A percentile compares a stretch with the other conserved stretches of the same genome.
Evolutionary conservation across 2,113 vertebrate species (phyloP).

Genomic region (Prinia subflava): DNA sequence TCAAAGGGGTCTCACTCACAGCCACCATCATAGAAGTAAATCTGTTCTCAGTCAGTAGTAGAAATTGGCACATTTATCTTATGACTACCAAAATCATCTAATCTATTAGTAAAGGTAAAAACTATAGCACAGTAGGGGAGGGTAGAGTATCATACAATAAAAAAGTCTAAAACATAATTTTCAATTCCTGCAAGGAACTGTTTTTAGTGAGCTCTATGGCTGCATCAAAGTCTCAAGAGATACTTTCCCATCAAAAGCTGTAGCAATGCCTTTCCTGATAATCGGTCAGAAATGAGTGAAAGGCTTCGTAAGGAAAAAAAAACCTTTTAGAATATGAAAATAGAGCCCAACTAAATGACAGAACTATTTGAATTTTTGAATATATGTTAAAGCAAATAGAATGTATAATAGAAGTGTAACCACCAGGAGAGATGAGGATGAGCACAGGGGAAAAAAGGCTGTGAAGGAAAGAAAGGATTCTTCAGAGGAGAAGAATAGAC

Average conservation of each 20-base stretch:
- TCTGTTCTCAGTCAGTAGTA: background rate
- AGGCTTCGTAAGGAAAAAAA: background rate
- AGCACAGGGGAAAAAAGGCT: background rate
- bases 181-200: background rate
- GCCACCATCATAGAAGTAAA: background rate
- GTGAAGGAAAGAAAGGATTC: background rate
- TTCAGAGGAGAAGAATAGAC: background rate
- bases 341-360: background rate
- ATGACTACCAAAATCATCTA: background rate
- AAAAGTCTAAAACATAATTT: background rate
- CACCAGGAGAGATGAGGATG: background rate
- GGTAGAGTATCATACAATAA: background rate
- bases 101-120: background rate
- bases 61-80: background rate
- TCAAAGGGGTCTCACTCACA: background rate
- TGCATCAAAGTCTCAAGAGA: background rate
- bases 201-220: background rate
- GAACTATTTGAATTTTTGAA: background rate
- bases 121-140: background rate
- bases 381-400: background rate
- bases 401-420: background rate
- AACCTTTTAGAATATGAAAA: background rate
- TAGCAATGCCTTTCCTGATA: background rate
- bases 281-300: background rate
- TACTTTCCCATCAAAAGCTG: background rate